Conservation (phyloP, 2,888 invertebrate genomes). For the Agrilus biguttatus region DNA sequence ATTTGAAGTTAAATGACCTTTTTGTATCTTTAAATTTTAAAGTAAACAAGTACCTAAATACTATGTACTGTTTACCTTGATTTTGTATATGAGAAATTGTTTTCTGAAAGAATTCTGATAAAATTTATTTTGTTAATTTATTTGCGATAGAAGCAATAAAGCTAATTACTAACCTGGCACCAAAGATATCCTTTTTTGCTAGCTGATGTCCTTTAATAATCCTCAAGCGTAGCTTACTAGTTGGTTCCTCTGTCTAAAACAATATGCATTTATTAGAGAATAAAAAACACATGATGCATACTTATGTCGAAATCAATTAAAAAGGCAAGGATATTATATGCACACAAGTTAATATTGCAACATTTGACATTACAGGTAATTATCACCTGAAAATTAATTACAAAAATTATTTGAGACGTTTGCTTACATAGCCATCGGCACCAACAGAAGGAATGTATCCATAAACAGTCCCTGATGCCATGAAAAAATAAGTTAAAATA, state of each 20-base stretch:
- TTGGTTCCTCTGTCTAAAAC: slow-evolving; percentile 60
- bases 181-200: slow-evolving; percentile 98
- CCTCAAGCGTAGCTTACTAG: slow-evolving; percentile 69
- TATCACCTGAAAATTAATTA: slow-evolving; percentile 6
- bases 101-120: too few species aligned
- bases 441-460: slow-evolving; percentile 29
- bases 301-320: neutral
- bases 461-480: slow-evolving; percentile 30
- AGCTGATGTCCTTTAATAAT: slow-evolving; percentile 79
- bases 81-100: too few species aligned
- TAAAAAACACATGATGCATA: neutral
- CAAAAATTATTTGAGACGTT: slow-evolving; percentile 7
- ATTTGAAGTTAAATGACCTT: too few species aligned
- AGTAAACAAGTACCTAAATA: too few species aligned
- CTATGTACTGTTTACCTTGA: too few species aligned
- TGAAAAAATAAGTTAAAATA: slow-evolving; percentile 15
- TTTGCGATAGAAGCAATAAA: too few species aligned
- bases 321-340: neutral
- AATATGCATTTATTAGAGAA: slow-evolving; percentile 5
- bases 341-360: neutral
- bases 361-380: slow-evolving; percentile 6
- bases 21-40: too few species aligned
- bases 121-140: too few species aligned
- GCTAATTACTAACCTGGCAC: slow-evolving; percentile 60
- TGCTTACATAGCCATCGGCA: slow-evolving; percentile 29